Evolutionary conservation across 2,888 invertebrate genomes (phyloP).

Genomic region (Microplitis manilae): DNA sequence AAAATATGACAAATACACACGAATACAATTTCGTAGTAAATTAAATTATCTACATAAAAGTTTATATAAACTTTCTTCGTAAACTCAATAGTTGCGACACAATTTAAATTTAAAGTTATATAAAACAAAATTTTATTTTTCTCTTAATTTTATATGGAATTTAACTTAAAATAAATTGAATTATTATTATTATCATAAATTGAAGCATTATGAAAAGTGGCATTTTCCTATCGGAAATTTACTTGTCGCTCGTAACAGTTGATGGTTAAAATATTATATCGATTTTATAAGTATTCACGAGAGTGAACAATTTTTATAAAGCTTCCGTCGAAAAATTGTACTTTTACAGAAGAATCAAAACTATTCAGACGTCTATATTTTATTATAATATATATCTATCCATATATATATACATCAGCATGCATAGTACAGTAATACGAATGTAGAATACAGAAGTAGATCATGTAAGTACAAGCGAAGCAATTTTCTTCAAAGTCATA

Average conservation of each 20-base stretch:
- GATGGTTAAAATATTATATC: slow-evolving; percentile 11
- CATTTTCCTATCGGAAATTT: slow-evolving; percentile 15
- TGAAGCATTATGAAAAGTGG: slow-evolving; percentile 10
- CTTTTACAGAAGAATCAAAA: not conserved
- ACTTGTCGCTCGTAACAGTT: slow-evolving; percentile 14
- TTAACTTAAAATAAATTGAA: too few relatives aligned
- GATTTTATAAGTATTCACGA: slow-evolving; percentile 3
- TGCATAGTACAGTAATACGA: not conserved
- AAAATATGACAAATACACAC: too few relatives aligned
- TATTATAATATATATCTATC: not conserved
- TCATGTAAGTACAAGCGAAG: slow-evolving; percentile 14
- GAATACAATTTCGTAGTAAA: too few relatives aligned
- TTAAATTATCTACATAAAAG: too few relatives aligned
- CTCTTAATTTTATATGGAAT: too few relatives aligned
- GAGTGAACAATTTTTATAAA: slow-evolving; percentile 4
- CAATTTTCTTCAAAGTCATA: slow-evolving; percentile 12
- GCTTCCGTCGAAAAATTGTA: not conserved
- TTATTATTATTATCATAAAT: not conserved
- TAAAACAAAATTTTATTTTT: too few relatives aligned
- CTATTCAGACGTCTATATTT: not conserved
- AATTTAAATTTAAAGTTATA: too few relatives aligned
- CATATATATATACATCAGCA: not conserved
- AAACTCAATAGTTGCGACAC: too few relatives aligned
- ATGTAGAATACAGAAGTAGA: not conserved
- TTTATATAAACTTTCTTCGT: too few relatives aligned